Base-by-base conservation (phyloP, 2,888 invertebrate species). In the Heteropelma amictum region DNA sequence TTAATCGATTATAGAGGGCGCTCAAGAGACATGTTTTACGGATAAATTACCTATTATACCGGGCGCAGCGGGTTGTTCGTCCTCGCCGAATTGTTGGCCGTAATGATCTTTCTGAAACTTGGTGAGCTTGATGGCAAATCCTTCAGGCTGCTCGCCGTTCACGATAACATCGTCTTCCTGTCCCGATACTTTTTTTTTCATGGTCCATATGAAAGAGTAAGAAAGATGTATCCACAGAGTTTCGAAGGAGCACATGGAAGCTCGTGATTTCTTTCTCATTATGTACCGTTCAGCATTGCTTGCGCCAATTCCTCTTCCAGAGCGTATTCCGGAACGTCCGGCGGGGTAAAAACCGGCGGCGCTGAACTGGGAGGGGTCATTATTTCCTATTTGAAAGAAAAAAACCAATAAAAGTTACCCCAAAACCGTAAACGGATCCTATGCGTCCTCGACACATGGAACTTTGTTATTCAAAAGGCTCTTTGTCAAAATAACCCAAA, bases 281-380 rank as follows among this genome's bases (percentile, higher is more conserved):
- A 19, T 19, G 7, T 79, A 86, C 88, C 87, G 28, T 84, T 84
- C 53, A 85, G 77, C 70, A 84, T 80, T 17, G 81, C 80, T 49
- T 83, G 83, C 33, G 82, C 80, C 3, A 86, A 75, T 19, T 87
- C 79, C 88, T 91, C 81, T 89, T 87, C 79, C 89, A 89, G 84
- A 60, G 90, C 87, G 85, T 89, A 90, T 77, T 89, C 90, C 0
- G 93, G 93, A 54, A 91, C 90, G 61, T 92, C 93, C 0, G 95
- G 95, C 1, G 95, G 95, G 0, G 94, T 92, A 84, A 94, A 95
- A 21, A 94, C 94, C 92, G 56, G 96, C 3, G 96, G 94, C 1
- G 94, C 94, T 1, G 94, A 94, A 45, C 92, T 93, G 0, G 94
- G 92, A 35, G 94, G 95, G 0, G 95, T 94, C 85, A 94, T 93